Percentiles rank a stretch among this genome's conserved stretches.
These are phyloP conservation scores for Zalophus californianus DNA, from an alignment of 2,797 vertebrate genomes.

Conservation along the genomic window DNA sequence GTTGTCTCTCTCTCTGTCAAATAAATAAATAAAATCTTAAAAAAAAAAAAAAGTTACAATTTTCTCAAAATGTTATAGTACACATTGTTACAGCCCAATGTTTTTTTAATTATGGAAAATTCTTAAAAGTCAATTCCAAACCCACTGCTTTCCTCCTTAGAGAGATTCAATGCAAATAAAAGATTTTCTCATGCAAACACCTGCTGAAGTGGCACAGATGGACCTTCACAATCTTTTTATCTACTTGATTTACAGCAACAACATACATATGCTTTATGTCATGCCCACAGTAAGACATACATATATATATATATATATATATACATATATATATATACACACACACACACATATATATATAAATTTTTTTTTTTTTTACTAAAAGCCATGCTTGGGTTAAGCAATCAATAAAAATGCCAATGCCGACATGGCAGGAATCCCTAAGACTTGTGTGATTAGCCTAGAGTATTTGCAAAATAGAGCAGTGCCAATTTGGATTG, in stretches of 20 bases:
- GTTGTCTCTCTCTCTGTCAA: too few relatives aligned
- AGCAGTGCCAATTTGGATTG: slow-evolving; percentile 16
- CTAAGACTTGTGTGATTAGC: neutral
- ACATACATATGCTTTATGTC: neutral
- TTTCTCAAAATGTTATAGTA: neutral
- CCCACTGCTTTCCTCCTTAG: neutral
- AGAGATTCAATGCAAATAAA: neutral
- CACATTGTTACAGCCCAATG: neutral
- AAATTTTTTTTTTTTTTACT: slow-evolving; percentile 20
- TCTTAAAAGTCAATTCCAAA: neutral
- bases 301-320: too few relatives aligned
- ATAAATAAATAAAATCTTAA: too few relatives aligned
- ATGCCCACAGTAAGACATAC: neutral
- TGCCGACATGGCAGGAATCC: slow-evolving; percentile 53
- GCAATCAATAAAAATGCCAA: slow-evolving; percentile 74
- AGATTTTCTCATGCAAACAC: neutral
- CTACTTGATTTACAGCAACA: neutral
- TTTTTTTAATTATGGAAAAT: neutral
- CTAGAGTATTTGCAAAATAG: neutral
- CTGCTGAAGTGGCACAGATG: neutral
- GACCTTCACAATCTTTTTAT: neutral
- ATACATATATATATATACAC: too few relatives aligned
- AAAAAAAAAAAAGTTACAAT: neutral
- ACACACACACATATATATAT: too few relatives aligned
- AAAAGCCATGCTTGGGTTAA: slow-evolving; percentile 65